Evolutionary conservation across 2,888 invertebrate species (phyloP), one percentile per base, ranked within the genome.

Genomic region (Apotomis capreana): DNA sequence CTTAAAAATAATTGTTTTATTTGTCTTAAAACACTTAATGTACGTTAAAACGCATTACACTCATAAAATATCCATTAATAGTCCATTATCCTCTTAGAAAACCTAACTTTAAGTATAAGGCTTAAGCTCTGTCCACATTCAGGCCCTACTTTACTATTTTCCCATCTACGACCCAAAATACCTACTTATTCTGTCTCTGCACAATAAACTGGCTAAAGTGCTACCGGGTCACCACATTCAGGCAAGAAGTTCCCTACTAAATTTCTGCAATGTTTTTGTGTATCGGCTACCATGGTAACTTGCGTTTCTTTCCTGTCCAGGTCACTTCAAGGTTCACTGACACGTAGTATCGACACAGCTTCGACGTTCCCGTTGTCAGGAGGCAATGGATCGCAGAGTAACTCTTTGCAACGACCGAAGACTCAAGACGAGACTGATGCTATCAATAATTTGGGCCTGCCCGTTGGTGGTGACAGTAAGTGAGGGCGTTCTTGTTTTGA

Each of bases 261-360:
- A 72, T 72, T 68, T 72, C 72, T 72, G 68, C 68, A 72, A 72
- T 72, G 68, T 68, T 72, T 72, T 68, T 63, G 63, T 58, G 51
- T 52, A 10, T 12, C 68, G 10, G 46, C 44, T 52, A 72, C 72
- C 12, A 46, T 13, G 9, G 6, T 63, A 59, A 37, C 72, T 1
- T 37, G n/a, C 46, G 58, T 59, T 10, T 12, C n/a, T 65, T 51
- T 59, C 61, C 51, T 10, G 51, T 36, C 37, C 80, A 92, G 92
- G 76, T 92, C 92, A 0, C 87, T 89, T 15, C 93, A 92, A 87
- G 92, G 92, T 63, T 92, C 92, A 77, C 76, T 93, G 80, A 92
- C 93, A 75, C 88, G 92, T 46, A 92, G 92, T 75, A 92, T 92
- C 72, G 93, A 93, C 79, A 92, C 92, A 0, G 84, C 92, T 12